These are phyloP conservation scores for Callaeas wilsoni DNA, from an alignment of 2,113 vertebrate species.

Conservation along the genomic window DNA sequence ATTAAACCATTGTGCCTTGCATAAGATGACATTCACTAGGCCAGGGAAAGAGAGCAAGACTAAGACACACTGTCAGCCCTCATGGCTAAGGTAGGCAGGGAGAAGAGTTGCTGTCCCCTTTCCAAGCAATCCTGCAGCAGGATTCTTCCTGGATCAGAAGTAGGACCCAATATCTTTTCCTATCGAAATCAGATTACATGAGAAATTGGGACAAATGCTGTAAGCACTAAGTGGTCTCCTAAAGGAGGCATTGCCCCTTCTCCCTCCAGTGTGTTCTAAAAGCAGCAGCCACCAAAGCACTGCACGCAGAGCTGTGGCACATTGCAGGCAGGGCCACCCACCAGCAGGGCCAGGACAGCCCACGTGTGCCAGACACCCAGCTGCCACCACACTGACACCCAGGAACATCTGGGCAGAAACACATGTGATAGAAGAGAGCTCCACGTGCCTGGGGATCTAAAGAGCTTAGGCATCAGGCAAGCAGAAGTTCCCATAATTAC, in stretches of 20 bases:
- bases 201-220: neutral
- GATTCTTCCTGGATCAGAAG: neutral
- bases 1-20: neutral
- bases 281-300: neutral
- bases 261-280: neutral
- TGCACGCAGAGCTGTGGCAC: neutral
- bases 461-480: neutral
- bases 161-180: neutral
- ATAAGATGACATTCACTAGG: no score
- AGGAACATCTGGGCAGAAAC: neutral
- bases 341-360: fast-evolving
- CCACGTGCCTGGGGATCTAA: neutral
- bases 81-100: fast-evolving
- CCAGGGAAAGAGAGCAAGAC: neutral
- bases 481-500: neutral
- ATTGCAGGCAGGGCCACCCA: neutral
- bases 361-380: fast-evolving
- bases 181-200: neutral
- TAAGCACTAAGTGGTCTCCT: neutral
- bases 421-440: neutral
- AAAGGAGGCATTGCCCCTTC: neutral
- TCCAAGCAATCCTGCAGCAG: neutral
- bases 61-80: neutral
- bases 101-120: neutral
- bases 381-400: neutral